These are phyloP conservation scores for Sanderia malayensis DNA, from an alignment of 30 jellyfish, hydroid and myxozoan species.

Conservation along the genomic window DNA sequence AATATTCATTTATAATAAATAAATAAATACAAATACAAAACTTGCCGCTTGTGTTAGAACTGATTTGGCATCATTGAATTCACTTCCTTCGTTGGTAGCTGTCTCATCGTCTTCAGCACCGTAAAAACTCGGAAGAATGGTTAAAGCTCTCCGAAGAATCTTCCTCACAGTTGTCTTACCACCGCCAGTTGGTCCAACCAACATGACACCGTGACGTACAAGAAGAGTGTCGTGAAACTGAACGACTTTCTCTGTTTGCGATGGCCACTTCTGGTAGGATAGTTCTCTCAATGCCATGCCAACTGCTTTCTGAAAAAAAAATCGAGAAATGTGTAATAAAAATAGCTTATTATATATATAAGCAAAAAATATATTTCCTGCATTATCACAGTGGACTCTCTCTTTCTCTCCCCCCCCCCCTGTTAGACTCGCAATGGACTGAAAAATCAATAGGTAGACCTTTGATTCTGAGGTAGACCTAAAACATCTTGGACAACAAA, in stretches of 20 bases:
- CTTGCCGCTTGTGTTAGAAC: conserved; percentile 30
- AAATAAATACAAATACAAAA: not conserved
- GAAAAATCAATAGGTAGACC: too few relatives aligned
- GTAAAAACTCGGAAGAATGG: conserved; percentile 37
- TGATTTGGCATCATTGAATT: conserved; percentile 10
- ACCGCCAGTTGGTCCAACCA: conserved; percentile 89
- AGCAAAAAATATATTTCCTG: too few relatives aligned
- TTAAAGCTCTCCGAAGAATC: conserved; percentile 58
- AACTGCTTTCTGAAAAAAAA: conserved; percentile 53
- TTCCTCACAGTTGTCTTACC: conserved; percentile 89
- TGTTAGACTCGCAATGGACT: too few relatives aligned
- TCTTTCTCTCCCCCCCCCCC: too few relatives aligned
- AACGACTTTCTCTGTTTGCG: conserved; percentile 66
- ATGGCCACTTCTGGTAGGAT: conserved; percentile 75
- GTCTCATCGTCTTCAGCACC: conserved; percentile 52
- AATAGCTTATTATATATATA: too few relatives aligned
- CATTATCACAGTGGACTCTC: too few relatives aligned
- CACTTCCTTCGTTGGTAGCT: conserved; percentile 49
- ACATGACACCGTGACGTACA: conserved; percentile 89
- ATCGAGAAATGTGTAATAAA: too few relatives aligned
- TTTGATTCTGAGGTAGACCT: too few relatives aligned
- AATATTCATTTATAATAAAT: too few relatives aligned
- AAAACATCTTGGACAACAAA: too few relatives aligned
- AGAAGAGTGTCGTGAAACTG: conserved; percentile 73
- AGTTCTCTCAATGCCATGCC: conserved; percentile 74